A percentile compares a stretch with the other conserved stretches of the same genome.
Evolutionary conservation across 1,140 invertebrate genomes (phyloP).

Genomic region (Thaumatotibia leucotreta): DNA sequence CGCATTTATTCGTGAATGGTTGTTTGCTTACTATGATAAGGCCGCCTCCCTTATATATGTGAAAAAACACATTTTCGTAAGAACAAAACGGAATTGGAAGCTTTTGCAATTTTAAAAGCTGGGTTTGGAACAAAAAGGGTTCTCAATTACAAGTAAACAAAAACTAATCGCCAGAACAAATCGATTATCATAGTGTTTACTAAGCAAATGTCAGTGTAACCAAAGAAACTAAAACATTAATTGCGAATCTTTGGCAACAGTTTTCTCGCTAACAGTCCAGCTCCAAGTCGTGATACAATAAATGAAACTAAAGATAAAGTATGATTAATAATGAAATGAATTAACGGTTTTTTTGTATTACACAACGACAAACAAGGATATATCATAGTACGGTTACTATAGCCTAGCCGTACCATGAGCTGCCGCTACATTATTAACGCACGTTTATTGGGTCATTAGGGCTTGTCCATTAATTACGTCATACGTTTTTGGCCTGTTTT

Average conservation of each 20-base stretch:
- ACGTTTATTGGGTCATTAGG: too few species aligned
- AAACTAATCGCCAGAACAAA: not conserved
- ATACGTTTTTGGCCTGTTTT: too few species aligned
- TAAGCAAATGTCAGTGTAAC: not conserved
- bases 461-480: too few species aligned
- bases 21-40: too few species aligned
- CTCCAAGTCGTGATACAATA: not conserved
- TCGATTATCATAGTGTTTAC: not conserved
- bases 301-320: not conserved
- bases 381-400: too few species aligned
- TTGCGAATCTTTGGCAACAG: not conserved
- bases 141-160: not conserved
- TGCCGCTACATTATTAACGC: too few species aligned
- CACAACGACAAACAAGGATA: too few species aligned
- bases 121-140: not conserved
- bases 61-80: not conserved
- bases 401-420: too few species aligned
- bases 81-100: not conserved
- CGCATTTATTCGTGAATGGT: too few species aligned
- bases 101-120: not conserved
- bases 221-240: not conserved
- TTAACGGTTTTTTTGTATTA: too few species aligned
- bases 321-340: not conserved
- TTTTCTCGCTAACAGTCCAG: not conserved
- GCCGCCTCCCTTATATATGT: too few species aligned